Evolutionary conservation across 2,888 invertebrate genomes (phyloP).

Genomic region (Andrena dorsata): DNA sequence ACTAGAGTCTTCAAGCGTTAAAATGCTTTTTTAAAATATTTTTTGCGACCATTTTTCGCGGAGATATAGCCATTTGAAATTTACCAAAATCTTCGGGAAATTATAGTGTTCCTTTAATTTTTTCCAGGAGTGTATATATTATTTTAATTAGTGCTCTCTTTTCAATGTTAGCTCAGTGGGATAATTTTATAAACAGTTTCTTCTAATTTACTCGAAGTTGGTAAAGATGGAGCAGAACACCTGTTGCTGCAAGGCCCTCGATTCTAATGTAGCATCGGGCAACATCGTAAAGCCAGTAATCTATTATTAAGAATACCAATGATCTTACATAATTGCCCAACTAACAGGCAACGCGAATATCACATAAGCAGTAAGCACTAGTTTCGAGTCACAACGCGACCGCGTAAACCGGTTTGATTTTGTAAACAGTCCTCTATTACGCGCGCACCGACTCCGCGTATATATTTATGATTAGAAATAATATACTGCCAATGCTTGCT

Average conservation of each 20-base stretch:
- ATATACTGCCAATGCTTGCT: slow-evolving; percentile 52
- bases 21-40: too few relatives aligned
- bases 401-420: slow-evolving; percentile 59
- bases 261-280: neutral
- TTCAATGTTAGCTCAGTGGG: too few relatives aligned
- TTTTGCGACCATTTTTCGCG: too few relatives aligned
- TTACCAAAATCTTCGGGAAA: too few relatives aligned
- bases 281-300: slow-evolving; percentile 1
- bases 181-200: too few relatives aligned
- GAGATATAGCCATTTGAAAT: too few relatives aligned
- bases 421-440: slow-evolving; percentile 8
- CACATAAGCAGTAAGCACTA: slow-evolving; percentile 24
- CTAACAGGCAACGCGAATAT: slow-evolving; percentile 8
- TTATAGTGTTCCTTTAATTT: too few relatives aligned
- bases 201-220: too few relatives aligned
- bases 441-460: neutral
- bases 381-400: slow-evolving; percentile 3
- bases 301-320: slow-evolving; percentile 20
- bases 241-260: neutral
- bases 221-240: too few relatives aligned
- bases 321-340: slow-evolving; percentile 43
- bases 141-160: too few relatives aligned
- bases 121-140: too few relatives aligned
- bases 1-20: too few relatives aligned
- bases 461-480: neutral